Conservation (phyloP, 2,113 vertebrate genomes). For the Donacobius atricapilla region DNA sequence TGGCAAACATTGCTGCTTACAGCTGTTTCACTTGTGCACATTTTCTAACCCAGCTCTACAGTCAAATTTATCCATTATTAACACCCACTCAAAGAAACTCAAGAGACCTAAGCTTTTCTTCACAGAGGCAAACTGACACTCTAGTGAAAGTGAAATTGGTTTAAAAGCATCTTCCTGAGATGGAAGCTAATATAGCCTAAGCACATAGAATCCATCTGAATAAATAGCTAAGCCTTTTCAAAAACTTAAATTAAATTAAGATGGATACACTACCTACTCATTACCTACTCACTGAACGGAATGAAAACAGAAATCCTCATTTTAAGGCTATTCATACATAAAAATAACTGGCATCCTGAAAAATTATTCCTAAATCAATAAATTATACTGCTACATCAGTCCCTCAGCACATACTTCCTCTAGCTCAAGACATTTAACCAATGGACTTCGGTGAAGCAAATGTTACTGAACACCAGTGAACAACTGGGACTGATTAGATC, state of each 20-base stretch:
- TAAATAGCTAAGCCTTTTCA: background rate
- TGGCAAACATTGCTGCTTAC: background rate
- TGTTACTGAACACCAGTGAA: background rate
- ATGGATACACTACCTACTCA: background rate
- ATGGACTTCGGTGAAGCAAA: background rate
- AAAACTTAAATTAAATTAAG: background rate
- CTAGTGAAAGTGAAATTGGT: background rate
- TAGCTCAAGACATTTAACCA: background rate
- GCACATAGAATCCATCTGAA: background rate
- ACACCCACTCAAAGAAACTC: background rate
- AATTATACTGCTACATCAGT: background rate
- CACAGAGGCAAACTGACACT: background rate
- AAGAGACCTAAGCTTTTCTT: background rate
- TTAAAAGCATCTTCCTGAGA: background rate
- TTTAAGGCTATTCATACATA: background rate
- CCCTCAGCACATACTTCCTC: background rate
- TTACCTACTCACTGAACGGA: accelerated
- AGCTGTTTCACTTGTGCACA: background rate
- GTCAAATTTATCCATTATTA: background rate
- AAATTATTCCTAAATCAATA: background rate
- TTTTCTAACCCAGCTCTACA: background rate
- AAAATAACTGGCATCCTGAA: background rate
- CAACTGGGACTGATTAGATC: background rate
- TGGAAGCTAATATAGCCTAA: background rate
- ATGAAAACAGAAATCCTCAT: background rate